These are phyloP conservation scores for Thelaira solivaga DNA, from an alignment of 2,888 invertebrate species.

Conservation along the genomic window DNA sequence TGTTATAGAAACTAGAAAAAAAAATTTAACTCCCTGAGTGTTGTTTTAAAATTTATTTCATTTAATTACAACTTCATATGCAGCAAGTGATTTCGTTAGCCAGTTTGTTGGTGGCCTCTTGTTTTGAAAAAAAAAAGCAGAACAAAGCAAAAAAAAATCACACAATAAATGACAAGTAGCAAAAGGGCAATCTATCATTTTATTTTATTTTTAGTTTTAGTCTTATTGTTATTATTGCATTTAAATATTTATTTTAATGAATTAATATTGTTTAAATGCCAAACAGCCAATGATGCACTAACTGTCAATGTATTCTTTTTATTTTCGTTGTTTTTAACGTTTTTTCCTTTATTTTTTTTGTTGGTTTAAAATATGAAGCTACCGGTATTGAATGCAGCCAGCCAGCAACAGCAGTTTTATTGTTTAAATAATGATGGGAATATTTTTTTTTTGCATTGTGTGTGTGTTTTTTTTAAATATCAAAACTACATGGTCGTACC, in stretches of 20 bases:
- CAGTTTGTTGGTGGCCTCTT: conserved; percentile 26
- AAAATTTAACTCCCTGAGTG: background rate
- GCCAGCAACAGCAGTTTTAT: background rate
- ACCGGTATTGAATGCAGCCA: conserved; percentile 50
- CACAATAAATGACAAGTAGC: conserved; percentile 54
- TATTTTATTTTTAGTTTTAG: too few relatives aligned
- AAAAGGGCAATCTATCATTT: conserved; percentile 58
- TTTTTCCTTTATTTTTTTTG: background rate
- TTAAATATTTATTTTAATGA: conserved; percentile 36
- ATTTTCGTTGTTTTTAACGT: too few relatives aligned
- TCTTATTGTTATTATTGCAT: background rate
- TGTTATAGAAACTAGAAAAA: too few relatives aligned
- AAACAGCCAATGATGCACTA: too few relatives aligned
- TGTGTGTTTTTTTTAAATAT: too few relatives aligned
- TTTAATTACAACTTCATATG: conserved; percentile 25
- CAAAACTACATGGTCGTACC: too few relatives aligned
- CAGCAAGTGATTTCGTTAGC: conserved; percentile 37
- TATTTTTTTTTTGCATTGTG: too few relatives aligned
- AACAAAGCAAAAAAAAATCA: background rate
- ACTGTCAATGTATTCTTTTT: too few relatives aligned
- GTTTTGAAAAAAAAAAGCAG: conserved; percentile 7
- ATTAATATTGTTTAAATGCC: conserved; percentile 35
- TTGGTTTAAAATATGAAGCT: conserved; percentile 21
- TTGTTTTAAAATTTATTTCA: conserved; percentile 4
- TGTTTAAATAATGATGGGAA: conserved; percentile 46